These are phyloP conservation scores for Laupala kohalensis DNA, from an alignment of 1,140 invertebrate genomes.

Conservation along the genomic window DNA sequence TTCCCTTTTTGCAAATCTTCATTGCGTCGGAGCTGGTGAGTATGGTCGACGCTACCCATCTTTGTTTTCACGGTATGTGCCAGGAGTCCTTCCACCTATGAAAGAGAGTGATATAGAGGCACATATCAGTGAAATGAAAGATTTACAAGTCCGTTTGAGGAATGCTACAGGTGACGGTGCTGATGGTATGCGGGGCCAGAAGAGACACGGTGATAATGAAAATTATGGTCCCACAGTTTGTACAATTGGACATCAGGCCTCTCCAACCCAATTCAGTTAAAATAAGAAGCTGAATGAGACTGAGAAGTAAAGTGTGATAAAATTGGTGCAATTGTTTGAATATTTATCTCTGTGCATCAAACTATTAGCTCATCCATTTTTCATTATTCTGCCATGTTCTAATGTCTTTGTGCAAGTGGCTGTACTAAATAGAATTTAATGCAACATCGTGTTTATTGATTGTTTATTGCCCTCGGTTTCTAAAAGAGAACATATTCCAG, in stretches of 20 bases:
- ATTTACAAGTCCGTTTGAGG: neutral
- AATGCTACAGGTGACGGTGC: neutral
- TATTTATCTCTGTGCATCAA: neutral
- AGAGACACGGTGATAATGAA: slow-evolving; percentile 10
- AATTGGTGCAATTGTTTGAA: neutral
- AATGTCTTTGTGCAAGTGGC: no score
- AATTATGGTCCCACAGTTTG: slow-evolving; percentile 9
- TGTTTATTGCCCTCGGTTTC: no score
- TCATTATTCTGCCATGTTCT: no score
- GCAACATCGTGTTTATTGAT: no score
- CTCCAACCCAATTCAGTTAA: neutral
- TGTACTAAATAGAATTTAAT: no score
- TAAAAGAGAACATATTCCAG: no score
- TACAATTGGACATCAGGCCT: neutral
- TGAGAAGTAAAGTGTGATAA: neutral
- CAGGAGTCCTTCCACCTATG: slow-evolving; percentile 12
- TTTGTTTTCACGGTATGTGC: slow-evolving; percentile 13
- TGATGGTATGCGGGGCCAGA: neutral
- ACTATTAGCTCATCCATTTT: no score
- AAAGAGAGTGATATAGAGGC: slow-evolving; percentile 9
- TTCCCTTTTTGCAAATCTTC: slow-evolving; percentile 12
- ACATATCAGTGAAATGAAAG: slow-evolving; percentile 5
- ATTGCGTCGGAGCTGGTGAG: slow-evolving; percentile 6
- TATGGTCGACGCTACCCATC: slow-evolving; percentile 8
- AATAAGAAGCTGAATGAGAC: no score